These are phyloP conservation scores for Cathartes aura DNA, from an alignment of 2,113 vertebrate genomes.

Conservation along the genomic window DNA sequence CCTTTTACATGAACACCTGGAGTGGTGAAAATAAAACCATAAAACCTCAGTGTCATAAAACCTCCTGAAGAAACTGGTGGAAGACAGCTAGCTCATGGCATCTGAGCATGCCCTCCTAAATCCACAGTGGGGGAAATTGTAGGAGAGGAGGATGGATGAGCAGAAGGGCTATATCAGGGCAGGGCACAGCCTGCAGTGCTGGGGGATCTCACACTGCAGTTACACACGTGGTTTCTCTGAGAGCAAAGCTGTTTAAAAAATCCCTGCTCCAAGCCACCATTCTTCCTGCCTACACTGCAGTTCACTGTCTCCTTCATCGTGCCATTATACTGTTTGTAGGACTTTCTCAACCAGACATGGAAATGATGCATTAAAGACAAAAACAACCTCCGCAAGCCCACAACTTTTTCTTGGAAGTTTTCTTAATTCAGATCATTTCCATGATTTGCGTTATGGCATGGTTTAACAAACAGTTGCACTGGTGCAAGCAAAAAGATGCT, in stretches of 20 bases:
- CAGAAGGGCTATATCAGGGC: neutral
- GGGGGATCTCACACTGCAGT: neutral
- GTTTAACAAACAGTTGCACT: neutral
- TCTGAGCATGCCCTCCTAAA: neutral
- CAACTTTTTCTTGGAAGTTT: neutral
- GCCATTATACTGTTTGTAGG: neutral
- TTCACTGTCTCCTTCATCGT: neutral
- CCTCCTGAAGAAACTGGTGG: neutral
- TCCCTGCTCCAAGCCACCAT: neutral
- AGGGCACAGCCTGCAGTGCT: neutral
- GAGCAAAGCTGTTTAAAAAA: neutral
- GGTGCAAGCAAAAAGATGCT: neutral
- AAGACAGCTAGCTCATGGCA: neutral
- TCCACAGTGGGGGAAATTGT: neutral
- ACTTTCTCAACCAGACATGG: neutral
- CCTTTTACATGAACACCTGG: neutral
- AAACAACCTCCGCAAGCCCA: neutral
- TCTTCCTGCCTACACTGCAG: neutral
- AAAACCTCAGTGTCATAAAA: neutral
- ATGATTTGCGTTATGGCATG: neutral
- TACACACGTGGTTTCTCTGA: fast-evolving
- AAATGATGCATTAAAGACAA: neutral
- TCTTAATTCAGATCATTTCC: neutral
- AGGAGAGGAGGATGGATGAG: neutral
- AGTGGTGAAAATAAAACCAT: neutral